These are phyloP conservation scores for Tokudaia tokunoshimensis DNA, from an alignment of 2,797 vertebrate species.

Conservation along the genomic window DNA sequence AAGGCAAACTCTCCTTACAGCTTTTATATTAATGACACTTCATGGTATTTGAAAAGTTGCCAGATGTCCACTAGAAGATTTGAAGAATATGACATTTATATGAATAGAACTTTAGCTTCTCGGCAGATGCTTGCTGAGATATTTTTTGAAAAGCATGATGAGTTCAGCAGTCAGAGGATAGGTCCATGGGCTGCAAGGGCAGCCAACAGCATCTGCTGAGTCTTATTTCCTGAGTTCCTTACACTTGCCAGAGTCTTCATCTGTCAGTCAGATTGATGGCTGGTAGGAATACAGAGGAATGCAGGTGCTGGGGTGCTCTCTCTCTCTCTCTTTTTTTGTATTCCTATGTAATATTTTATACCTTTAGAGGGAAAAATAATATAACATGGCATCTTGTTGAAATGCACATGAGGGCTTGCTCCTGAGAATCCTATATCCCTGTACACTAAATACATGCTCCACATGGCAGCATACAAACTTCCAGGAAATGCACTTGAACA, in stretches of 20 bases:
- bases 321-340: not conserved
- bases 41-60: slow-evolving; percentile 27
- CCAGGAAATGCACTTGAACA: not conserved
- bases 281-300: slow-evolving; percentile 53
- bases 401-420: not conserved
- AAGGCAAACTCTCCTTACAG: not conserved
- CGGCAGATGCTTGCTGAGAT: not conserved
- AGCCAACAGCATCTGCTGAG: slow-evolving; percentile 61
- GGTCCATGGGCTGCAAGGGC: not conserved
- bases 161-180: not conserved
- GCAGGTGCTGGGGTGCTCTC: slow-evolving; percentile 33
- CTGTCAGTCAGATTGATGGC: slow-evolving; percentile 70
- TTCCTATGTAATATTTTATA: slow-evolving; percentile 71
- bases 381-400: slow-evolving; percentile 68
- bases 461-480: not conserved
- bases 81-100: slow-evolving; percentile 3
- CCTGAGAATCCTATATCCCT: not conserved
- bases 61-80: not conserved
- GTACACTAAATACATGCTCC: not conserved
- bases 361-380: slow-evolving; percentile 63
- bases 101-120: slow-evolving; percentile 56
- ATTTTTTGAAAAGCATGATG: slow-evolving; percentile 54
- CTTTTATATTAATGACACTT: not conserved
- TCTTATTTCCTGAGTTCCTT: slow-evolving; percentile 62
- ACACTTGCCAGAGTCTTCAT: slow-evolving; percentile 63